These are phyloP conservation scores for Antheraea mylitta DNA, from an alignment of 1,140 invertebrate genomes.

Conservation along the genomic window DNA sequence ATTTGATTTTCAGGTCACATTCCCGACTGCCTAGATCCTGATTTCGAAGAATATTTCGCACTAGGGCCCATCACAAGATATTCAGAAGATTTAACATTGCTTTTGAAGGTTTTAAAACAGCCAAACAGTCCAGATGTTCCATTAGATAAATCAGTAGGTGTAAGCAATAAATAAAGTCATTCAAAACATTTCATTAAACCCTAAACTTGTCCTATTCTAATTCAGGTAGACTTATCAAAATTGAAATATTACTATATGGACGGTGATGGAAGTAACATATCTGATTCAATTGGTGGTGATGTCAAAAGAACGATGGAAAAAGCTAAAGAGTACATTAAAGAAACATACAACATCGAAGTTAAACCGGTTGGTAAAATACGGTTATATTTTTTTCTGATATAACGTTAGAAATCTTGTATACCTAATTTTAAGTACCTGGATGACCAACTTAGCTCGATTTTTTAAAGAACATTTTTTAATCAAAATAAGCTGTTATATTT, in stretches of 20 bases:
- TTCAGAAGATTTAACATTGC: conserved; percentile 87
- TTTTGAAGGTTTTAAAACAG: conserved; percentile 84
- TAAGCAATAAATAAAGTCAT: not conserved
- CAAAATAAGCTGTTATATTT: no score
- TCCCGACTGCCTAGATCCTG: conserved; percentile 76
- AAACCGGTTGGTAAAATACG: conserved; percentile 71
- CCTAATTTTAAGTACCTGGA: no score
- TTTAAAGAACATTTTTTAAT: no score
- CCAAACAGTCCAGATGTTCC: conserved; percentile 79
- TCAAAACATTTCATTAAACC: not conserved
- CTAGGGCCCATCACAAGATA: conserved; percentile 92
- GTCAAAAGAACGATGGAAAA: conserved; percentile 84
- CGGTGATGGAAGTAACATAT: conserved; percentile 83
- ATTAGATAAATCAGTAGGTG: conserved; percentile 81
- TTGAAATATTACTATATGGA: conserved; percentile 90
- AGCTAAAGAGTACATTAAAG: conserved; percentile 82
- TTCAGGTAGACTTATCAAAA: conserved; percentile 83
- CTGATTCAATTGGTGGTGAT: conserved; percentile 82
- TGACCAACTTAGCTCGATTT: no score
- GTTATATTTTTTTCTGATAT: not conserved
- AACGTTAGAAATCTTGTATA: no score
- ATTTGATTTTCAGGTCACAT: conserved; percentile 68
- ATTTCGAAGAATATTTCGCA: conserved; percentile 82
- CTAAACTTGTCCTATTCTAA: not conserved
- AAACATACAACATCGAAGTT: conserved; percentile 77